phyloP scores from a whole-genome alignment of 2,888 invertebrate genomes.

The Lasioglossum oenotherae region DNA sequence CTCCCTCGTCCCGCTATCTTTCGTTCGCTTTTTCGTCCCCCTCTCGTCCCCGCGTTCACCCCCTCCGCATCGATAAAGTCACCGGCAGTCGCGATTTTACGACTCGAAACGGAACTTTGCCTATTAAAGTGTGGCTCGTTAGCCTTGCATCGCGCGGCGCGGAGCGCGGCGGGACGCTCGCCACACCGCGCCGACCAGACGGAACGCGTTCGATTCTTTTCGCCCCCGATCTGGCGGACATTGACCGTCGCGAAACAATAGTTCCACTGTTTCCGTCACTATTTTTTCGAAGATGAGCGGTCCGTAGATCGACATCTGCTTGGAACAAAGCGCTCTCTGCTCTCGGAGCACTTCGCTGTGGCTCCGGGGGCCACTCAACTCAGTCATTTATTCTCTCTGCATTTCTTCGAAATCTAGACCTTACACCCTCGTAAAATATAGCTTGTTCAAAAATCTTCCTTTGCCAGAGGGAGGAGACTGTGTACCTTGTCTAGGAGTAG shows the following conservation, averaged over 20 bases:
- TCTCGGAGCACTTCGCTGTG: not conserved
- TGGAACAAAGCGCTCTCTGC: not conserved
- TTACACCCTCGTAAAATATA: no score
- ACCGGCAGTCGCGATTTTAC: constrained; percentile 66
- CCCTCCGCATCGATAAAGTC: constrained; percentile 60
- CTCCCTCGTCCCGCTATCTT: constrained; percentile 34
- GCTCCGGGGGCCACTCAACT: not conserved
- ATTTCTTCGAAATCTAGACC: no score
- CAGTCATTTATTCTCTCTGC: not conserved
- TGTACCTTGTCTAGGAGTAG: not conserved
- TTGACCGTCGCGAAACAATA: constrained; percentile 11
- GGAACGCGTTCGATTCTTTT: constrained; percentile 16
- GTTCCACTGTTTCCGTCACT: not conserved
- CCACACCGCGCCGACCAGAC: constrained; percentile 1
- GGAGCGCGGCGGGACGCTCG: not conserved
- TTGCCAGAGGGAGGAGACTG: not conserved
- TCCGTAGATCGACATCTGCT: not conserved
- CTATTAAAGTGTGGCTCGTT: constrained; percentile 70
- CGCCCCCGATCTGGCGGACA: not conserved
- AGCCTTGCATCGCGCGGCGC: constrained; percentile 36
- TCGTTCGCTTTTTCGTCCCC: constrained; percentile 17
- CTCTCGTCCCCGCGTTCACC: not conserved
- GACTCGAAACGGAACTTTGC: constrained; percentile 67
- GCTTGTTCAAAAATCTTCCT: not conserved
- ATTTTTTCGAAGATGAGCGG: not conserved